Conservation (phyloP, 2,113 vertebrate genomes). For the Erythrocercus mccallii region DNA sequence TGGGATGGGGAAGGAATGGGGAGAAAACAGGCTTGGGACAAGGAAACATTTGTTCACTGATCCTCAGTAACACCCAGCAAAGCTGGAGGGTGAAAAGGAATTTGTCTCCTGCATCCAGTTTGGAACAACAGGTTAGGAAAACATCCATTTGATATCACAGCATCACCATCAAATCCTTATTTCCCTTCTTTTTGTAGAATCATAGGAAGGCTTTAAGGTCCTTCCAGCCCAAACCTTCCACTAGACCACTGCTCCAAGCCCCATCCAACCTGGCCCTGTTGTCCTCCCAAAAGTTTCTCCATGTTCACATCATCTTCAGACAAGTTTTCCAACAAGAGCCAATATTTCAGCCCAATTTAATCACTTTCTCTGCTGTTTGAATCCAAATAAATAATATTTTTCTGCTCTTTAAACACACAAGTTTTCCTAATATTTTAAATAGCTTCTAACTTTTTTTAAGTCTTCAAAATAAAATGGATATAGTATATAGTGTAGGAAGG, state of each 20-base stretch:
- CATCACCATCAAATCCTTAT: background rate
- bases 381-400: background rate
- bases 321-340: background rate
- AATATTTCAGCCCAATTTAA: background rate
- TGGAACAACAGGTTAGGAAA: background rate
- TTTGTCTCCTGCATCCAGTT: background rate
- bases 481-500: background rate
- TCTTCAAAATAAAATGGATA: background rate
- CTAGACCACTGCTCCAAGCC: background rate
- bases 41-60: background rate
- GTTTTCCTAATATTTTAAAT: background rate
- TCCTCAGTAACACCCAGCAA: background rate
- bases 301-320: background rate
- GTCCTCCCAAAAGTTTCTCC: background rate
- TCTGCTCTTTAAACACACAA: background rate
- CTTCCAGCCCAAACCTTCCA: background rate
- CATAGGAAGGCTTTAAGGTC: background rate
- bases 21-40: background rate
- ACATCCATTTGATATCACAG: background rate
- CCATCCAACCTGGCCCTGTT: background rate
- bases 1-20: background rate
- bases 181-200: background rate
- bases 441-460: background rate
- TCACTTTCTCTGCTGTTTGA: background rate
- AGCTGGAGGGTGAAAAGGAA: background rate